Evolutionary conservation across 1,140 invertebrate species (phyloP).

Genomic region (Papilio dardanus): DNA sequence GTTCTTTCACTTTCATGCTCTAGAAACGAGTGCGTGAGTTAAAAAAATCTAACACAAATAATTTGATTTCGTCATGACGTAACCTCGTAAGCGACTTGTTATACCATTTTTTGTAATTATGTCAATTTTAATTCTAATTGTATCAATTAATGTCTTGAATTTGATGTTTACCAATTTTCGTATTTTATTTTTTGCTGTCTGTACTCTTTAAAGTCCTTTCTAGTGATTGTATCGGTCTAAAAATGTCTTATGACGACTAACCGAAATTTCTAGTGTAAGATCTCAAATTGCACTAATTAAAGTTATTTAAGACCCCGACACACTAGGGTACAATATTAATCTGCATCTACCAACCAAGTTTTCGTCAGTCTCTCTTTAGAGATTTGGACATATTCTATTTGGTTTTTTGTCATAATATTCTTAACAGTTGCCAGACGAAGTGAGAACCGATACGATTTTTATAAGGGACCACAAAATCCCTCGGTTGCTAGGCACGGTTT

Average conservation of each 20-base stretch:
- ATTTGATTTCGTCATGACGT: conserved; percentile 4
- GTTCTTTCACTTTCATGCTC: conserved; percentile 22
- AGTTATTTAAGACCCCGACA: neutral
- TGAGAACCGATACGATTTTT: neutral
- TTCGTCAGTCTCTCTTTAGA: neutral
- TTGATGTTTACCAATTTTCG: neutral
- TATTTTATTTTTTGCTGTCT: neutral
- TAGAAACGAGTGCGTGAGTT: conserved; percentile 6
- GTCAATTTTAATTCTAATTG: neutral
- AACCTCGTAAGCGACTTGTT: neutral
- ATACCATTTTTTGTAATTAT: conserved; percentile 12
- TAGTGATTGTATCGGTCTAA: too few species aligned
- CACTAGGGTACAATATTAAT: neutral
- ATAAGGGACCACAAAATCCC: neutral
- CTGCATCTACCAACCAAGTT: neutral
- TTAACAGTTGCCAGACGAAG: too few species aligned
- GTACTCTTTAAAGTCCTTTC: neutral
- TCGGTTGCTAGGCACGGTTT: conserved; percentile 24
- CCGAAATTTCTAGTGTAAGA: too few species aligned
- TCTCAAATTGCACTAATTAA: neutral
- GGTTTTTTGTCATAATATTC: too few species aligned
- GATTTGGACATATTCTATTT: neutral
- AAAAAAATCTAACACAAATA: conserved; percentile 21
- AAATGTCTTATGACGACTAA: too few species aligned
- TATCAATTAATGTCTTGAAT: neutral